Conservation (phyloP, 23 tunicate species). For the Oikopleura dioica region DNA sequence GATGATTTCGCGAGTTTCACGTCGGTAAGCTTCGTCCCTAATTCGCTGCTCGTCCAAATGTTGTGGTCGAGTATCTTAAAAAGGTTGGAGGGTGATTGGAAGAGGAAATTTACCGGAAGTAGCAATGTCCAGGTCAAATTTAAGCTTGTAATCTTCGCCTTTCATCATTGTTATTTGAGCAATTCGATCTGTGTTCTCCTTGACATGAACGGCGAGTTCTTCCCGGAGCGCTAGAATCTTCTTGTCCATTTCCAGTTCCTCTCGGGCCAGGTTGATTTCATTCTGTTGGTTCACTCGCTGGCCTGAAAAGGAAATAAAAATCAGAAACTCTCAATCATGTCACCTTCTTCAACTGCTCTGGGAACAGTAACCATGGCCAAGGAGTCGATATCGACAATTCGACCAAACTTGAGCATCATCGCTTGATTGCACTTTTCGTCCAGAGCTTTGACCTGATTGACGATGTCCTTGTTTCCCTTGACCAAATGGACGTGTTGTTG, state of each 20-base stretch:
- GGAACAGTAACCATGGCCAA: constrained; percentile 15
- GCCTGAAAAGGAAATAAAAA: too few species aligned
- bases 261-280: background rate
- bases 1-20: background rate
- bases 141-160: background rate
- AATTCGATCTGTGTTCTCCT: background rate
- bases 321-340: too few species aligned
- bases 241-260: background rate
- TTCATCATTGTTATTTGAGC: background rate
- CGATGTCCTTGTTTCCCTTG: constrained; percentile 67
- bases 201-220: background rate
- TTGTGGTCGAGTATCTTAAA: background rate
- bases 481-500: constrained; percentile 71
- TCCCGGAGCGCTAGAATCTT: background rate
- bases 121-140: background rate
- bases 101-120: constrained; percentile 14
- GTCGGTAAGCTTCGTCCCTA: background rate
- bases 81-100: background rate
- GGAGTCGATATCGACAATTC: constrained; percentile 69
- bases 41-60: background rate
- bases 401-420: constrained; percentile 98
- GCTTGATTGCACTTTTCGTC: constrained; percentile 81
- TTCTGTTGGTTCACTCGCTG: background rate
- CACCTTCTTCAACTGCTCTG: background rate
- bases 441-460: constrained; percentile 30